Conservation (phyloP, 2,113 vertebrate genomes). For the Calypte anna region DNA sequence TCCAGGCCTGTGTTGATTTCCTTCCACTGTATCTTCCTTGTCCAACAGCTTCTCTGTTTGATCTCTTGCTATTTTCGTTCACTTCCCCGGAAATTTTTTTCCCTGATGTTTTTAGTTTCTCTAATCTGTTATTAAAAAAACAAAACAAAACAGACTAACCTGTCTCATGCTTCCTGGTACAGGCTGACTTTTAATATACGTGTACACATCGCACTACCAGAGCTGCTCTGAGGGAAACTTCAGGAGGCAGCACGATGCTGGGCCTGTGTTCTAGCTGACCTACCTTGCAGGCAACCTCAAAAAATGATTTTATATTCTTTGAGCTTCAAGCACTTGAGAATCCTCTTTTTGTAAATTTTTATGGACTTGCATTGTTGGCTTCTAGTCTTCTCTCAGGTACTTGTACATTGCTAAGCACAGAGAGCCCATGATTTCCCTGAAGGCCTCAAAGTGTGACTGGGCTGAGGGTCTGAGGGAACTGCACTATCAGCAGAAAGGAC, state of each 20-base stretch:
- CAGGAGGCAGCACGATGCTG: rapidly evolving
- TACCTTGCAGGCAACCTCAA: background rate
- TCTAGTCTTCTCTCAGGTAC: background rate
- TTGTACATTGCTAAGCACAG: background rate
- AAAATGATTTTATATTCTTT: background rate
- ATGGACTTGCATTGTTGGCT: background rate
- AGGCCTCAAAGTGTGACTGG: background rate
- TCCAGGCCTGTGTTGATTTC: conserved; percentile 31
- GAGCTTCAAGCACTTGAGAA: rapidly evolving
- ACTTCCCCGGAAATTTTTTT: background rate
- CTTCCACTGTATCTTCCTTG: background rate
- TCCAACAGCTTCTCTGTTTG: background rate
- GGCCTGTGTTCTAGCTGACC: background rate
- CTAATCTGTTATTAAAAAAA: background rate
- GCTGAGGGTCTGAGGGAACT: background rate
- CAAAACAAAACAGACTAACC: background rate
- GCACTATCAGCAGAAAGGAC: background rate
- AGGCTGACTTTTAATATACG: background rate
- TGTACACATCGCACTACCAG: background rate
- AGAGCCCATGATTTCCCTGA: background rate
- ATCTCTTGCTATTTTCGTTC: conserved; percentile 14
- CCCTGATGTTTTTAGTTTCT: conserved; percentile 27
- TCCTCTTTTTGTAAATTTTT: background rate
- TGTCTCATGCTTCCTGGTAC: background rate
- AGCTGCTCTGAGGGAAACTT: background rate